Base-by-base conservation (phyloP, 2,888 invertebrate genomes). In the Zhuqinia jingwanae region DNA sequence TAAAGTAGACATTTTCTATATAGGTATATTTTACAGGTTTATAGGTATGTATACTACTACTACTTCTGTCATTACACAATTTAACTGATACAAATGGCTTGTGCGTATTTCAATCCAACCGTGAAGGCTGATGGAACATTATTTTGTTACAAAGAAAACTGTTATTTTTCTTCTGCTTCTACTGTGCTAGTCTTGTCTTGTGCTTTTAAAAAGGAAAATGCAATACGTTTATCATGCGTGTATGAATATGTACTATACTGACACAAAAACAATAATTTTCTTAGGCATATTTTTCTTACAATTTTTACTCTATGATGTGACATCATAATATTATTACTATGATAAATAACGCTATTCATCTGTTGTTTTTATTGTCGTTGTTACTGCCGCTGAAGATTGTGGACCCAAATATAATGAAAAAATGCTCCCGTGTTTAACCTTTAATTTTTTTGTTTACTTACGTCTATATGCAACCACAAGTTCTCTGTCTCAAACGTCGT, bases 71-170 rank as follows among this genome's bases (percentile, higher is more conserved):
- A 56, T 42, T 36, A n/a, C 25, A 30, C 36, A 76, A 58, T 76
- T 73, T 47, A 47, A 78, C 78, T 65, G 65, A 65, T 65, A 79
- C 27, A 60, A 47, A 79, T 50, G 78, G 50, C 78, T 79, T 65
- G 25, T 50, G 56, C 63, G 63, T 30, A 70, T 70, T 45, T 70
- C 68, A 30, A 83, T 60, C 87, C 63, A 87, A 73, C 42, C 87
- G 79, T 87, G 87, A 87, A 87, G 87, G 87, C 68, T 87, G 79
- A 27, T 82, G 45, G 53, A 75, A 53, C 53, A 76, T 58, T 78
- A 87, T 65, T 73, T 77, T 79, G n/a, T 25, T 47, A 56, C 65
- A 63, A 70, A 22, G 75, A 73, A 73, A 75, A 76, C 85, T 53
- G 56, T 76, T 65, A 80, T n/a, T n/a, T n/a, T 79, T 68, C 50